Conservation (phyloP, 2,113 vertebrate species). For the Dasyprocta punctata region DNA sequence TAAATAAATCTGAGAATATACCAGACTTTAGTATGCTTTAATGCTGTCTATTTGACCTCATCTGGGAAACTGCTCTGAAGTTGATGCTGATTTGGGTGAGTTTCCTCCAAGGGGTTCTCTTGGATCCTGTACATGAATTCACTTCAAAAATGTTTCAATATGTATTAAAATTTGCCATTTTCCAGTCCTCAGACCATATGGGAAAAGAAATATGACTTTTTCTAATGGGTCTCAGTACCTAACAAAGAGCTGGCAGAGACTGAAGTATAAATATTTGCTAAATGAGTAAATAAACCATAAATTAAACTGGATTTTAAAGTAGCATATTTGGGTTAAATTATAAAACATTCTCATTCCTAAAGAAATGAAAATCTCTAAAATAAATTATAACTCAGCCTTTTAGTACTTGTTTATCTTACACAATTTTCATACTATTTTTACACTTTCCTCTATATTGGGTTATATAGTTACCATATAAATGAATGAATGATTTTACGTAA, state of each 20-base stretch:
- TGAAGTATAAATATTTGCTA: neutral
- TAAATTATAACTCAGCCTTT: neutral
- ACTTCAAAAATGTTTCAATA: neutral
- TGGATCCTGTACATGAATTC: neutral
- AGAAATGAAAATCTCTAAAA: neutral
- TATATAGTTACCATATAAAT: neutral
- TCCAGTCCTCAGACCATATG: neutral
- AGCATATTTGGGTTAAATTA: neutral
- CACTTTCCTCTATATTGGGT: neutral
- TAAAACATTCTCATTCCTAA: neutral
- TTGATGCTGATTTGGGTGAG: rapidly evolving
- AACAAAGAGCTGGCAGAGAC: neutral
- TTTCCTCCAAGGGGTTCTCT: neutral
- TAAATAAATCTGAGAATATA: neutral
- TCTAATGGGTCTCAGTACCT: neutral
- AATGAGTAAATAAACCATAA: neutral
- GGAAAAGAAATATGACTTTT: neutral
- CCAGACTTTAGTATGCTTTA: neutral
- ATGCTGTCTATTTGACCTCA: neutral
- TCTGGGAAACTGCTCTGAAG: neutral
- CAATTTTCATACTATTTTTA: neutral
- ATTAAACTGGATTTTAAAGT: neutral
- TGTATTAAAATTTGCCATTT: neutral
- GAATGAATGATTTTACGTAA: neutral
- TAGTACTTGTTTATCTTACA: neutral